Evolutionary conservation across 2,888 invertebrate species (phyloP).

Genomic region (Eristalis arbustorum): DNA sequence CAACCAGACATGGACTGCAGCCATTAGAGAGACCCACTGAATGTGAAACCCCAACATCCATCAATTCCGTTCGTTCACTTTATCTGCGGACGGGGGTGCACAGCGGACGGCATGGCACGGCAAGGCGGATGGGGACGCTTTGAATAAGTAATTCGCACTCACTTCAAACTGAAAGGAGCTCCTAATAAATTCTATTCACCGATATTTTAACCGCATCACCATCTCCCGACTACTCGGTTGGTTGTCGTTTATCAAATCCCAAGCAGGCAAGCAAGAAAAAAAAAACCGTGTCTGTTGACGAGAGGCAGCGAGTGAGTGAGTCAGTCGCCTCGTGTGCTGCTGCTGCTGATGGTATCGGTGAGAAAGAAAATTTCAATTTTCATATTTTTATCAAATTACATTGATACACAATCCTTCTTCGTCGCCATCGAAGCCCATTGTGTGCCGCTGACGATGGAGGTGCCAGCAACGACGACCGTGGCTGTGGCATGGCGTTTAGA

Average conservation of each 20-base stretch:
- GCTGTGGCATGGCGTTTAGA: slow-evolving; percentile 3
- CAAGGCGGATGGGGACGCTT: slow-evolving; percentile 20
- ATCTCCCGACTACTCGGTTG: neutral
- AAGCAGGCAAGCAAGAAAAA: slow-evolving; percentile 7
- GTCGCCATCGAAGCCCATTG: neutral
- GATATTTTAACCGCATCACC: slow-evolving; percentile 61
- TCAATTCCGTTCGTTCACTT: slow-evolving; percentile 56
- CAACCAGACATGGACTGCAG: neutral
- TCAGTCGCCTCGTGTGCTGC: neutral
- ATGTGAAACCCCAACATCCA: slow-evolving; percentile 41
- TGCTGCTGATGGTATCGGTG: slow-evolving; percentile 21
- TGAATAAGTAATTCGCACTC: slow-evolving; percentile 69
- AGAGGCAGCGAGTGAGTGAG: neutral
- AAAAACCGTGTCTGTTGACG: neutral
- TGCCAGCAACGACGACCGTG: neutral
- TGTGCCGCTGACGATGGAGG: neutral
- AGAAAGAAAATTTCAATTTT: slow-evolving; percentile 67
- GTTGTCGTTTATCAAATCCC: slow-evolving; percentile 58
- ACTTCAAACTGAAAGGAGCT: slow-evolving; percentile 60
- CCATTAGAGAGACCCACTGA: slow-evolving; percentile 3
- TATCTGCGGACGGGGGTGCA: neutral
- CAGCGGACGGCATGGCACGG: neutral
- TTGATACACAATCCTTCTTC: slow-evolving; percentile 70
- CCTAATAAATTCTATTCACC: slow-evolving; percentile 64
- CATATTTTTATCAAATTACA: slow-evolving; percentile 70